Evolutionary conservation across 2,888 invertebrate genomes (phyloP), one percentile per base, ranked within the genome.

Genomic region (Phaonia tiefii): DNA sequence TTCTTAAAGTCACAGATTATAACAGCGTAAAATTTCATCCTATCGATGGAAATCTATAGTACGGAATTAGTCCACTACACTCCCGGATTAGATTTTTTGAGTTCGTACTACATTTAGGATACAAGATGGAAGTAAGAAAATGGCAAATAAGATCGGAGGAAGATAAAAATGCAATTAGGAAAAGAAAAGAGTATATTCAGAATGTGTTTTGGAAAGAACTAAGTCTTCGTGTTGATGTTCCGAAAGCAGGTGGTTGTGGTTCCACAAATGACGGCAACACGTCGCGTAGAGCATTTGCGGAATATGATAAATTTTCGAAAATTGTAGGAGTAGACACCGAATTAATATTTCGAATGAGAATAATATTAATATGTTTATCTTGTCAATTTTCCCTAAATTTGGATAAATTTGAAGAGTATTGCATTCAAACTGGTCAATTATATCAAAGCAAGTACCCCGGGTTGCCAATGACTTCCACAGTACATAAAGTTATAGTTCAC

Each of bases 11-110:
- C 37, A 37, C 37, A 37, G 37, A 37, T 37, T 37, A 37, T 37
- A 37, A 37, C 37, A 37, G 37, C 10, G 37, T 37, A 56, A 56
- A 56, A 56, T 56, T 56, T 25, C 5, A n/a, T 25, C 26, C 25
- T 25, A 56, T n/a, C 10, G 56, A 56, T n/a, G n/a, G 26, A 25
- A 56, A 69, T 39, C 69, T 69, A 54, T 42, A 69, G 54, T 39
- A 54, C 46, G 75, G 69, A 67, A 58, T 75, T 60, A 75, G 75
- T 67, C 75, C 75, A 75, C 69, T 75, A 58, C 69, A 69, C 67
- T 69, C 17, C 39, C 39, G 54, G 20, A 54, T 54, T 22, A 20
- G 22, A 54, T 54, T 22, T 54, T 54, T 54, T n/a, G 26, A 56
- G 26, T 25, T 56, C n/a, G 10, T 56, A 26, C 26, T n/a, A 26